Evolutionary conservation across 2,888 invertebrate species (phyloP).

Genomic region (Dolomedes plantarius): DNA sequence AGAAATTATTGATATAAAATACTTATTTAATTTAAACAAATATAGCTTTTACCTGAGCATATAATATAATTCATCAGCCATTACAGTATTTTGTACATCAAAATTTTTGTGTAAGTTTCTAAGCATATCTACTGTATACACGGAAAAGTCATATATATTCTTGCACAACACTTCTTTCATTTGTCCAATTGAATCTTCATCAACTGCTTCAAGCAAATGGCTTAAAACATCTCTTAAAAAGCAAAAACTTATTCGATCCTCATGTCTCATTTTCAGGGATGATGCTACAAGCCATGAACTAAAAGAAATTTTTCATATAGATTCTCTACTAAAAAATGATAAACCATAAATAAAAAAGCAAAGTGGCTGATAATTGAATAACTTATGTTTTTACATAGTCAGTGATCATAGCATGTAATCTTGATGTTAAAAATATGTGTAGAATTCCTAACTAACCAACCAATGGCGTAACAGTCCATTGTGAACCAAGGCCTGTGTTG

Average conservation of each 20-base stretch:
- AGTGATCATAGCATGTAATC: too few relatives aligned
- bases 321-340: background rate
- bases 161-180: slow-evolving; percentile 12
- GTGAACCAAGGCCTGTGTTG: too few relatives aligned
- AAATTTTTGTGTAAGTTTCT: slow-evolving; percentile 40
- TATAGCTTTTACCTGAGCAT: slow-evolving; percentile 51
- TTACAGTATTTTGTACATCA: slow-evolving; percentile 19
- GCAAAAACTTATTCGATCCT: slow-evolving; percentile 51
- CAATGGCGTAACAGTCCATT: too few relatives aligned
- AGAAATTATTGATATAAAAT: too few relatives aligned
- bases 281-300: slow-evolving; percentile 58
- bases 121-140: slow-evolving; percentile 7
- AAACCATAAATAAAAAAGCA: too few relatives aligned
- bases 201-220: slow-evolving; percentile 21
- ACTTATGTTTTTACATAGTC: too few relatives aligned
- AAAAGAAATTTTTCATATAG: background rate
- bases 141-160: slow-evolving; percentile 18
- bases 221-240: slow-evolving; percentile 47
- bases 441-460: too few relatives aligned
- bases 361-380: too few relatives aligned
- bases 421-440: too few relatives aligned
- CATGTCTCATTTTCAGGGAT: slow-evolving; percentile 48
- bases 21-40: too few relatives aligned
- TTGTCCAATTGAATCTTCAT: slow-evolving; percentile 17
- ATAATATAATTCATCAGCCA: slow-evolving; percentile 53